These are phyloP conservation scores for Scleropages formosus DNA, from an alignment of 2,797 vertebrate species.

Conservation along the genomic window DNA sequence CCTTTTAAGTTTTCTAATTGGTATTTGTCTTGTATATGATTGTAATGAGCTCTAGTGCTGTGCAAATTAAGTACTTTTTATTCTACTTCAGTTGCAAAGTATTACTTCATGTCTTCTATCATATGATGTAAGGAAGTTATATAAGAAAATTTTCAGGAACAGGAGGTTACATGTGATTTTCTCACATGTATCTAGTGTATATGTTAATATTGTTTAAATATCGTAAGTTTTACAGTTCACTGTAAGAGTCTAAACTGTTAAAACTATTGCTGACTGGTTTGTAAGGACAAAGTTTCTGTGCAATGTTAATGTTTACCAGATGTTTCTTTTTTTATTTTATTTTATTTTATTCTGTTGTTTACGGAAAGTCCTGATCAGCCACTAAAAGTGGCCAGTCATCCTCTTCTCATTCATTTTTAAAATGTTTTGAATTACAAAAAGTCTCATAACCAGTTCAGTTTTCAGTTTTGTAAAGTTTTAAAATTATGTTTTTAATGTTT, in stretches of 20 bases:
- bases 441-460: not conserved
- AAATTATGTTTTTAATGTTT: not conserved
- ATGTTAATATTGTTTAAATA: conserved; percentile 10
- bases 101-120: not conserved
- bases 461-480: too few species aligned
- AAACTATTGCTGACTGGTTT: not conserved
- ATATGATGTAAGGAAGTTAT: not conserved
- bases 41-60: not conserved
- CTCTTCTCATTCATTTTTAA: not conserved
- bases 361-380: not conserved
- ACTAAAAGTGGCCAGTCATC: not conserved
- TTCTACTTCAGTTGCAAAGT: not conserved
- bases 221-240: conserved; percentile 15
- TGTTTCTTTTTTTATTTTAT: too few species aligned
- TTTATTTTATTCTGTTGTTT: not conserved
- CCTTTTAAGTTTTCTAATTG: too few species aligned
- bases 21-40: too few species aligned
- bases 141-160: conserved; percentile 4
- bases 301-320: conserved; percentile 7
- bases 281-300: not conserved
- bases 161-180: conserved; percentile 14
- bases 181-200: conserved; percentile 6
- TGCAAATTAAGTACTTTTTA: not conserved
- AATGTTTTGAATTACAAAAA: not conserved
- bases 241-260: not conserved